Evolutionary conservation across 2,113 vertebrate genomes (phyloP), one percentile per base, ranked within the genome.

Genomic region (Rhizomys pruinosus): DNA sequence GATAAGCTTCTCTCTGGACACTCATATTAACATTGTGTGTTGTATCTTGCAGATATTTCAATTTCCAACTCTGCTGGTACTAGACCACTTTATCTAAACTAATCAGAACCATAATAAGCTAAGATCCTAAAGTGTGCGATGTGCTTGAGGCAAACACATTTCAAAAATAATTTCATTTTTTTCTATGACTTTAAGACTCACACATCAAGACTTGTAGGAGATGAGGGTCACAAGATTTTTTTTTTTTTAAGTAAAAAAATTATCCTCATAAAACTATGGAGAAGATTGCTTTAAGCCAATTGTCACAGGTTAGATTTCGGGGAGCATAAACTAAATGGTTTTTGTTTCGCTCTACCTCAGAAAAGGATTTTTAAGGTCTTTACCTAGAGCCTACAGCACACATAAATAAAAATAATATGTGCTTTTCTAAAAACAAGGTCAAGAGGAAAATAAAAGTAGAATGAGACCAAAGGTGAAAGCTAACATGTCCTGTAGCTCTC

Each of bases 351-450:
- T 91, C 15, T 47, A 16, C 25, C 73, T 77, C 29, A 81, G 72
- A 84, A 85, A 17, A 84, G 37, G 9, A 76, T 1, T n/a, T n/a
- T 61, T 57, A 59, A 72, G 44, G 9, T 59, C 66, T 91, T 89
- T 87, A 61, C 29, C 44, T 27, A 87, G 32, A 82, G 42, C n/a
- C 55, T 12, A 42, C 5, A 82, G 10, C 42, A 82, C n/a, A 13
- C 42, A 76, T 37, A 69, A 73, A 71, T 68, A 3, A 87, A 85
- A 89, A n/a, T n/a, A 81, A n/a, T 34, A 64, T 0, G 3, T 12
- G n/a, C 69, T 89, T 55, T 92, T 89, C 64, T 59, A 64, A 95
- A 96, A 84, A 42, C 79, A 29, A 93, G 2, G 34, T 77, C 73
- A 94, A 73, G 19, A 77, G 61, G 79, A 92, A 94, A 82, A 82